Evolutionary conservation across 2,888 invertebrate genomes (phyloP).

Genomic region (Acanthosepion lycidas): DNA sequence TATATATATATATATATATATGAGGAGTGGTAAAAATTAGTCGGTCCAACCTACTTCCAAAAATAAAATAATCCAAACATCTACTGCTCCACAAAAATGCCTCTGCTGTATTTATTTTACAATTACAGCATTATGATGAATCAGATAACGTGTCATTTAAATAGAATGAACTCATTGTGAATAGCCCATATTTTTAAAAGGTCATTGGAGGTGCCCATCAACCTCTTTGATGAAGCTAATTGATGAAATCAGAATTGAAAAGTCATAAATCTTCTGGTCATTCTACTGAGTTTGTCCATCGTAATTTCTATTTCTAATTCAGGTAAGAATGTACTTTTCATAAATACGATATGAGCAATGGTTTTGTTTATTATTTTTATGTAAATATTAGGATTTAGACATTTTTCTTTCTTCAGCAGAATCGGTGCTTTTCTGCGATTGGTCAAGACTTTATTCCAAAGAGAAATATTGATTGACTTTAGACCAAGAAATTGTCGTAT

Average conservation of each 20-base stretch:
- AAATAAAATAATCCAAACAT: no score
- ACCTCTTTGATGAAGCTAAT: no score
- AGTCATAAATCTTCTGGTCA: background rate
- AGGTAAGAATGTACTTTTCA: background rate
- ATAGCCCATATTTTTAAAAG: no score
- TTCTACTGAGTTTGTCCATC: background rate
- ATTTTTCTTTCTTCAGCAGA: background rate
- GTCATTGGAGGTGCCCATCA: no score
- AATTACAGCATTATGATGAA: no score
- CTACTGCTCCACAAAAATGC: no score
- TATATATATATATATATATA: no score
- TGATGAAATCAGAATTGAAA: background rate
- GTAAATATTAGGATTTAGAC: background rate
- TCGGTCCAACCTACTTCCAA: no score
- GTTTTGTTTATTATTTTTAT: background rate
- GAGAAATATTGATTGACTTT: background rate
- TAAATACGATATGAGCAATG: background rate
- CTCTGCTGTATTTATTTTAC: no score
- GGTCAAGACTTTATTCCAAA: slow-evolving; percentile 4
- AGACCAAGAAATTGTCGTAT: background rate
- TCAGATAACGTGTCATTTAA: no score
- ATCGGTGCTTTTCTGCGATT: background rate
- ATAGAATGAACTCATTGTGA: no score
- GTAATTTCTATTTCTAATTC: background rate
- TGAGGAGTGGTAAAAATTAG: no score